Evolutionary conservation across 1,140 invertebrate genomes (phyloP).

Genomic region (Parasteatoda tepidariorum): DNA sequence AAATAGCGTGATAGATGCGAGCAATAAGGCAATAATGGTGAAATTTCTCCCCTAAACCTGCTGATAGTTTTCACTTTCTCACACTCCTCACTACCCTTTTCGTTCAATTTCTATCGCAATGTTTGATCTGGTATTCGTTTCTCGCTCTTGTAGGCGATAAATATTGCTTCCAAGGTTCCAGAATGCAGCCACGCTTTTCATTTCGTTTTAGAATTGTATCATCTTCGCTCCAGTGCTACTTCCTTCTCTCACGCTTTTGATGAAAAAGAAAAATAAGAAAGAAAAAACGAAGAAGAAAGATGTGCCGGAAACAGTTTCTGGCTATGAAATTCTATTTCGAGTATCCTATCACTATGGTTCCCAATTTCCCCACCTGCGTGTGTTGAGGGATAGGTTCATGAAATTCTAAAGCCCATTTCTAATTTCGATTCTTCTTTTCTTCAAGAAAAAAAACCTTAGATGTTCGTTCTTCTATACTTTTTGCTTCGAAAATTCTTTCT

Average conservation of each 20-base stretch:
- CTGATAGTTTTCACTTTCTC: neutral
- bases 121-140: constrained; percentile 37
- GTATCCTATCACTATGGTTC: constrained; percentile 21
- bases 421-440: constrained; percentile 31
- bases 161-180: constrained; percentile 2
- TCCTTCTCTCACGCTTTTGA: constrained; percentile 15
- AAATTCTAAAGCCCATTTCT: constrained; percentile 46
- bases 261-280: neutral
- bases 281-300: neutral
- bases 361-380: constrained; percentile 41
- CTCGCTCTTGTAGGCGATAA: constrained; percentile 3
- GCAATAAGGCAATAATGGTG: too few species aligned
- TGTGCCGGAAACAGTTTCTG: constrained; percentile 14
- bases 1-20: too few species aligned
- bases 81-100: neutral
- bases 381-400: constrained; percentile 31
- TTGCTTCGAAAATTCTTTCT: neutral
- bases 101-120: constrained; percentile 19
- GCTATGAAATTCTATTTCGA: constrained; percentile 51
- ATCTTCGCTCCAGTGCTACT: constrained; percentile 8
- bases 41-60: too few species aligned
- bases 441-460: neutral
- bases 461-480: neutral
- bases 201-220: constrained; percentile 27
- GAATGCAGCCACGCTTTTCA: constrained; percentile 15